phyloP scores from a whole-genome alignment of 1,140 invertebrate species.

The Dolichoris vasculosae region DNA sequence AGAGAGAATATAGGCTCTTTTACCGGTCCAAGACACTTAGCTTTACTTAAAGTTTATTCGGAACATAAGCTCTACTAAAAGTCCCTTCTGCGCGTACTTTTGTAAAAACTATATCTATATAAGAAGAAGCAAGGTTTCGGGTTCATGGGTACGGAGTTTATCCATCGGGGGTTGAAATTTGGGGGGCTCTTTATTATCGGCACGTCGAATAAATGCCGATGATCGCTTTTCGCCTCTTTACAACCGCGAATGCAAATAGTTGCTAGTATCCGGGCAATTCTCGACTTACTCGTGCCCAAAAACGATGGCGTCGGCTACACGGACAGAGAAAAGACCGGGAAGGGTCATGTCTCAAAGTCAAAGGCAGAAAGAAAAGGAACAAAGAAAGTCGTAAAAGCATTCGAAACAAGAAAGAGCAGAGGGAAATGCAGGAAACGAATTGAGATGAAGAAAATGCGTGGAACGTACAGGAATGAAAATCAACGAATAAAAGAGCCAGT shows the following conservation, averaged over 20 bases:
- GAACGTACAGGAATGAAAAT: conserved; percentile 2
- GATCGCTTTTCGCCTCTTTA: conserved; percentile 67
- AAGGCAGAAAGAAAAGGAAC: conserved; percentile 42
- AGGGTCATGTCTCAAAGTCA: conserved; percentile 34
- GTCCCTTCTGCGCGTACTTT: conserved; percentile 20
- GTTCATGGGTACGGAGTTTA: conserved; percentile 35
- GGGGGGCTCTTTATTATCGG: conserved; percentile 63
- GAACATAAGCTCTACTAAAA: conserved; percentile 62
- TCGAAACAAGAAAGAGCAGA: conserved; percentile 33
- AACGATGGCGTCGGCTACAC: conserved; percentile 26
- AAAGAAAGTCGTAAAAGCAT: conserved; percentile 42
- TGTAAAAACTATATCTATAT: conserved; percentile 12
- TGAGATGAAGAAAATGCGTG: conserved; percentile 39
- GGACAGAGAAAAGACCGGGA: conserved; percentile 21
- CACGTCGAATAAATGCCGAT: conserved; percentile 47
- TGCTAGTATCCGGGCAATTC: conserved; percentile 63
- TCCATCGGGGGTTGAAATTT: conserved; percentile 33
- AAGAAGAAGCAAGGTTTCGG: not conserved
- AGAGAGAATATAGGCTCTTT: conserved; percentile 40
- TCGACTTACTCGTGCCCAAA: conserved; percentile 58
- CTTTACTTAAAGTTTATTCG: conserved; percentile 62
- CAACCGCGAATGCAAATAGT: conserved; percentile 69
- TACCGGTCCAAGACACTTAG: conserved; percentile 22
- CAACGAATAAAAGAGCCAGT: conserved; percentile 25
- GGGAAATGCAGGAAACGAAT: conserved; percentile 6